Conservation (phyloP, 2,113 vertebrate genomes). For the Genyomyrus donnyi region DNA sequence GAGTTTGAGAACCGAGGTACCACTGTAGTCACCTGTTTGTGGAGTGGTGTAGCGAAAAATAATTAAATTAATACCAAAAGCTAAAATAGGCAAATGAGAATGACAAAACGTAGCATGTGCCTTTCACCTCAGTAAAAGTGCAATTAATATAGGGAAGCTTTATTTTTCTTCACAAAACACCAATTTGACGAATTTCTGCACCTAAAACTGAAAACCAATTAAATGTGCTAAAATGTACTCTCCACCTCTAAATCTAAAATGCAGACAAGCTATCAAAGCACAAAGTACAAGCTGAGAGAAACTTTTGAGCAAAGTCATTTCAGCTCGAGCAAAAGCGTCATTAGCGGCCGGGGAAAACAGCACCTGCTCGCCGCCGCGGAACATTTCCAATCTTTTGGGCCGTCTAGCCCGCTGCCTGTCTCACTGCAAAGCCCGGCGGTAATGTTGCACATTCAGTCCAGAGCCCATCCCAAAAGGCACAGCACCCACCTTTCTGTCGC, state of each 20-base stretch:
- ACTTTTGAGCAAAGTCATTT: background rate
- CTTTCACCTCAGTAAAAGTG: background rate
- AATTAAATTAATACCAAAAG: background rate
- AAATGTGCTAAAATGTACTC: background rate
- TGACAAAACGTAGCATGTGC: background rate
- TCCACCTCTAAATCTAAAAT: background rate
- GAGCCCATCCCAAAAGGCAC: background rate
- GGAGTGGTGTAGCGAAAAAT: background rate
- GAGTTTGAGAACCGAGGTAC: too few species aligned
- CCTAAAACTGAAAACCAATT: background rate
- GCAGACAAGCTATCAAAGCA: background rate
- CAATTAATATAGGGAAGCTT: background rate
- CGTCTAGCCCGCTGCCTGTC: background rate
- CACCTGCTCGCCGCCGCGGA: background rate
- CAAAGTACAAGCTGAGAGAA: background rate
- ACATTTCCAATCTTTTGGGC: background rate
- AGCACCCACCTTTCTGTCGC: background rate
- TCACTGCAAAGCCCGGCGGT: background rate
- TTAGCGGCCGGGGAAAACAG: background rate
- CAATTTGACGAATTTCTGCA: background rate
- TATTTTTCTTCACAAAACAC: background rate
- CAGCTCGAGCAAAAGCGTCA: background rate
- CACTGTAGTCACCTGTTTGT: background rate
- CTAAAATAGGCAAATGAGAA: background rate
- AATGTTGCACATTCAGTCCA: background rate